Conservation (phyloP, 2,888 invertebrate genomes). For the Rhaphigaster nebulosa region DNA sequence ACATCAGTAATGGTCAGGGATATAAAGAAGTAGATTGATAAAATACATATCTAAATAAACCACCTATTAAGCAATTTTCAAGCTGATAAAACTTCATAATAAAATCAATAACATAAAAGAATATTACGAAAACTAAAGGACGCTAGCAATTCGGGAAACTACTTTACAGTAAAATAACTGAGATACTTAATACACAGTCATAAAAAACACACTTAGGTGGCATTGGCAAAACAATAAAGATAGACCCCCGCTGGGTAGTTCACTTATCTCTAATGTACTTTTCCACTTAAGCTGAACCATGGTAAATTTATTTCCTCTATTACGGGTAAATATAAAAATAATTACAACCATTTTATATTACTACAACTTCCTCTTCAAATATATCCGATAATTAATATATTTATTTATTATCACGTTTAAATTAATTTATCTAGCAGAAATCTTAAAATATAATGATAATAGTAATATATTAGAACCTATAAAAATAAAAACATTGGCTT, state of each 20-base stretch:
- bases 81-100: too few species aligned
- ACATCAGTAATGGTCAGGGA: too few species aligned
- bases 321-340: background rate
- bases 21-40: too few species aligned
- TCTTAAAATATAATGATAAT: too few species aligned
- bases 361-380: background rate
- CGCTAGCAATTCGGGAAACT: background rate
- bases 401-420: too few species aligned
- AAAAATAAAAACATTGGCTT: background rate
- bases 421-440: too few species aligned
- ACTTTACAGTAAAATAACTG: background rate
- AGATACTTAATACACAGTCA: background rate
- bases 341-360: background rate
- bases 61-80: too few species aligned
- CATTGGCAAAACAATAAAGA: conserved; percentile 39
- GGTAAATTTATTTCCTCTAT: background rate
- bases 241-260: conserved; percentile 3
- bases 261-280: conserved; percentile 45
- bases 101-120: background rate
- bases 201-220: conserved; percentile 44
- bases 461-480: background rate
- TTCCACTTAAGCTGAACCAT: conserved; percentile 33
- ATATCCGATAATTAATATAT: background rate
- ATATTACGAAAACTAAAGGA: background rate
- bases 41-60: too few species aligned